A percentile compares a stretch with the other conserved stretches of the same genome.
phyloP scores from a whole-genome alignment of 2,888 invertebrate species.

The Lordiphosa fenestrarum region DNA sequence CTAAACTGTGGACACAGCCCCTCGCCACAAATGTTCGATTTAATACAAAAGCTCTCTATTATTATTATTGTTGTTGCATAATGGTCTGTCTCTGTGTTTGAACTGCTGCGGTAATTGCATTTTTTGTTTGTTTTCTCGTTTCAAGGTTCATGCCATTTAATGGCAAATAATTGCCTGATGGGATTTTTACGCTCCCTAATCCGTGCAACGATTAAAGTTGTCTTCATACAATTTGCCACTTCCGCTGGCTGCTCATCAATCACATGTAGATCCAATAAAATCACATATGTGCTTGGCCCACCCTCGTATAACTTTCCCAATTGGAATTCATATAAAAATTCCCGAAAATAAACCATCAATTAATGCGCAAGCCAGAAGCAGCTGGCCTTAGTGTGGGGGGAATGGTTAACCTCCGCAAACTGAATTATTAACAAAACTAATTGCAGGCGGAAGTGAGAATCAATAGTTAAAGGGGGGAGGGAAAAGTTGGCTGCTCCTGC shows the following conservation, averaged over 20 bases:
- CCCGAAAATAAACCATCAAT: conserved; percentile 38
- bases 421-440: conserved; percentile 64
- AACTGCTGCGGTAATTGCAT: conserved; percentile 30
- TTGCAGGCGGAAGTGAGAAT: conserved; percentile 51
- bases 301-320: conserved; percentile 10
- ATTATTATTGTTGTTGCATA: not conserved
- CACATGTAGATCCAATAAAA: conserved; percentile 42
- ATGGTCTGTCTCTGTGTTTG: conserved; percentile 14
- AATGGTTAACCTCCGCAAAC: conserved; percentile 14
- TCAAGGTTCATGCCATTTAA: conserved; percentile 32
- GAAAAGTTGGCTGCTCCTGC: not conserved
- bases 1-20: not conserved
- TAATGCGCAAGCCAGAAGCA: conserved; percentile 13
- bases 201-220: conserved; percentile 31
- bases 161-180: conserved; percentile 27
- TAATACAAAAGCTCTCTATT: too few species aligned
- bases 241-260: conserved; percentile 36
- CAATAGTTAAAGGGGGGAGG: conserved; percentile 31
- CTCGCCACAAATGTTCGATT: too few species aligned
- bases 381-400: too few species aligned
- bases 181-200: conserved; percentile 28
- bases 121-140: conserved; percentile 28
- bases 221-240: conserved; percentile 5
- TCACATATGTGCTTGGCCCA: conserved; percentile 31
- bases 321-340: conserved; percentile 24